Evolutionary conservation across 2,888 invertebrate genomes (phyloP), one percentile per base, ranked within the genome.

Genomic region (Linnaemya tessellans): DNA sequence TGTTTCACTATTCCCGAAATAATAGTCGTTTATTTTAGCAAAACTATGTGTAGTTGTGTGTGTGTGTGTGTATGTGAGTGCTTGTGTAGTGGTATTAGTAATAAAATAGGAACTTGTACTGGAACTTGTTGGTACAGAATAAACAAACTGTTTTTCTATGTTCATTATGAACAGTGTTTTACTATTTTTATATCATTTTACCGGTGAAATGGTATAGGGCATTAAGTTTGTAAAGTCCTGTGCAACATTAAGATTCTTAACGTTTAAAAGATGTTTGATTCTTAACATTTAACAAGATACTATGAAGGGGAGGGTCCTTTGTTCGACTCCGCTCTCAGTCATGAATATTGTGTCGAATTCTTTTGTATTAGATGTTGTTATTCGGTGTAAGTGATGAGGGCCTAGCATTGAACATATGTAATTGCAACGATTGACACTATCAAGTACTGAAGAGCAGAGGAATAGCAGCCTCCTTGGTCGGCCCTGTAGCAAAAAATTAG

Each of bases 101-200:
- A 51, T 18, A 7, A 58, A 58, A 58, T 35, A 43, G 62, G 56
- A 56, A 20, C 41, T 51, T 35, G 35, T 68, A 18, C 51, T 73
- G 35, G 15, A 43, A 7, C 49, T 58, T 62, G 60, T 79, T 51
- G 30, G 20, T 60, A 41, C 41, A 56, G 54, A 64, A 56, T n/a
- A 65, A 64, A 78, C 54, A 64, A 60, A 43, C 20, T 75, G n/a
- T 56, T 35, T 49, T 62, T 20, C 73, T 64, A 43, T 46, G 25
- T 38, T 58, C 35, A 58, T 71, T 65, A 30, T 20, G 51, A 79
- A 62, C 38, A 54, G 20, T 30, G 51, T 41, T 43, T 51, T 25
- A 25, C 13, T 62, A 13, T 70, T 79, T 68, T 62, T 51, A 15
- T 20, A 49, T 41, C n/a, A 22, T 65, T 56, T 56, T 56, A 9